Evolutionary conservation across 2,797 vertebrate species (phyloP).

Genomic region (Characodon lateralis): DNA sequence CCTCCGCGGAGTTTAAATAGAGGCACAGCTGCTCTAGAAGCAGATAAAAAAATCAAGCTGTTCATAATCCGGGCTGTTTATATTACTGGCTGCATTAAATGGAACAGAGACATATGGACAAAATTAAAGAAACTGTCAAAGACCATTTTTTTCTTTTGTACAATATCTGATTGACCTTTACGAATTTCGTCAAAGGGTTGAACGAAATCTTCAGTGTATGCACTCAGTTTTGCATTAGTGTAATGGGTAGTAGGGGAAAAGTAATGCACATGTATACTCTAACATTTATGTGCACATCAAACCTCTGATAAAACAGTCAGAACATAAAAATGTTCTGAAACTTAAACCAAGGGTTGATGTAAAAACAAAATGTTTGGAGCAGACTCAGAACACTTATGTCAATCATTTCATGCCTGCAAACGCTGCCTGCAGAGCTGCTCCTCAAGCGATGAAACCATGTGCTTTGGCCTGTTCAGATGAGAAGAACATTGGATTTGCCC

Average conservation of each 20-base stretch:
- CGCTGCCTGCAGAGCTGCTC: not conserved
- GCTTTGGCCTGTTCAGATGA: not conserved
- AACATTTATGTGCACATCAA: not conserved
- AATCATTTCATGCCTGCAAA: not conserved
- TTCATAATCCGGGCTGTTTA: not conserved
- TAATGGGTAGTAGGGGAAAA: not conserved
- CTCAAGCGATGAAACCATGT: not conserved
- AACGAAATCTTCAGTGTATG: not conserved
- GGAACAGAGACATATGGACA: constrained; percentile 1
- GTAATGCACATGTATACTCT: not conserved
- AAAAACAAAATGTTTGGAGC: not conserved
- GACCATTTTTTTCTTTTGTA: constrained; percentile 9
- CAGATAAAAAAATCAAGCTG: constrained; percentile 12
- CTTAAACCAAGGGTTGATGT: not conserved
- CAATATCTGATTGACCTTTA: constrained; percentile 5
- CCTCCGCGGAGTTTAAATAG: constrained; percentile 11
- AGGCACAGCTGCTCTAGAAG: constrained; percentile 23
- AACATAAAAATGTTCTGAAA: not conserved
- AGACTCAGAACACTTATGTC: not conserved
- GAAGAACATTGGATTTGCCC: not conserved
- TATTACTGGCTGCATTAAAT: constrained; percentile 14
- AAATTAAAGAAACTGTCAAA: constrained; percentile 11
- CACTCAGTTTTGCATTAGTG: not conserved
- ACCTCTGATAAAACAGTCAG: not conserved
- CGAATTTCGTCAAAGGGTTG: not conserved